These are phyloP conservation scores for Salarias fasciatus DNA, from an alignment of 2,797 vertebrate species.

Conservation along the genomic window DNA sequence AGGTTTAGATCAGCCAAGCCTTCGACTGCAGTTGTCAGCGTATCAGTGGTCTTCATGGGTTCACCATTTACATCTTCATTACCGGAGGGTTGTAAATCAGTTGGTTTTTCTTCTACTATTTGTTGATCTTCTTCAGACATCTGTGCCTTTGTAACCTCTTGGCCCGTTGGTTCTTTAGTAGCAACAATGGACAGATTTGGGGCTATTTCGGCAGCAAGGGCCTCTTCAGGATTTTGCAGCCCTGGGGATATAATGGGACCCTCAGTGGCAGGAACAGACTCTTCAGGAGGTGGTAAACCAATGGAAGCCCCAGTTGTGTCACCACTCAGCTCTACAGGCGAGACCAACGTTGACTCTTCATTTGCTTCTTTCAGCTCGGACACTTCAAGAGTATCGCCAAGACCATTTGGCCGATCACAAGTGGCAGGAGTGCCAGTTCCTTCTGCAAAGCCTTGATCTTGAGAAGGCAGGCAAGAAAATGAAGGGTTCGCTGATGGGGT, in stretches of 20 bases:
- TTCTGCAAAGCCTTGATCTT: constrained; percentile 30
- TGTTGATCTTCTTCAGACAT: constrained; percentile 10
- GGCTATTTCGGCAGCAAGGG: constrained; percentile 3
- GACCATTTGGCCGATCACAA: constrained; percentile 55
- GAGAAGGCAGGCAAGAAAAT: constrained; percentile 43
- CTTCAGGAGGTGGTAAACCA: constrained; percentile 31
- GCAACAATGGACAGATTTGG: constrained; percentile 13
- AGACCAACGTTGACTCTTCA: constrained; percentile 14
- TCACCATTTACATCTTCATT: constrained; percentile 33
- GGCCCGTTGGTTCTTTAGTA: constrained; percentile 19
- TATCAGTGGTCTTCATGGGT: constrained; percentile 25
- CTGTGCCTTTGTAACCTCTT: constrained; percentile 28
- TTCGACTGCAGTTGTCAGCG: constrained; percentile 2
- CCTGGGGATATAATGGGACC: constrained; percentile 12
- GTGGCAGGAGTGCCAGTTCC: constrained; percentile 32
- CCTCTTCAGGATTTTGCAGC: constrained; percentile 5
- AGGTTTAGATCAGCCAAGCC: constrained; percentile 12
- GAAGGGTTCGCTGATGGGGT: constrained; percentile 56
- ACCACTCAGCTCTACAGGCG: constrained; percentile 19
- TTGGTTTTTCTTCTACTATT: constrained; percentile 21
- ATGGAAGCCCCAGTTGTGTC: constrained; percentile 26
- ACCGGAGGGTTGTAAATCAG: constrained; percentile 10
- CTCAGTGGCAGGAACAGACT: constrained; percentile 19
- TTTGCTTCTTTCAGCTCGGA: constrained; percentile 23
- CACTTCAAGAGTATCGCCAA: constrained; percentile 38